Conservation (phyloP, 2,888 invertebrate species). For the Agrochola circellaris region DNA sequence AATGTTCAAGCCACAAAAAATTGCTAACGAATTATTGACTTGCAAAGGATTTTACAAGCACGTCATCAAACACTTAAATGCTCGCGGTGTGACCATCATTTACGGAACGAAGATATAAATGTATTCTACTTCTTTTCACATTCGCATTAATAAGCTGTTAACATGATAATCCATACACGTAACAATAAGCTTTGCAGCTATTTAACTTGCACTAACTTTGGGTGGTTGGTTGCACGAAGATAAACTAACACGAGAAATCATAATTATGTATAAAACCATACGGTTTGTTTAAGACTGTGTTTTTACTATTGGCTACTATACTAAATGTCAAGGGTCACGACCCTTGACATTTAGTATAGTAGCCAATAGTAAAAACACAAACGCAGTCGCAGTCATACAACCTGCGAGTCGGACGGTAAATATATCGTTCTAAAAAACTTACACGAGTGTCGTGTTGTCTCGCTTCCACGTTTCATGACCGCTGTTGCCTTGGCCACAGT, state of each 20-base stretch:
- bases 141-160: conserved; percentile 21
- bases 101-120: too few relatives aligned
- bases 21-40: background rate
- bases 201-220: conserved; percentile 25
- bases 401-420: background rate
- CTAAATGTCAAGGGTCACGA: background rate
- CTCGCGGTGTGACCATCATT: background rate
- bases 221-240: conserved; percentile 32
- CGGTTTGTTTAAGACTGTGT: background rate
- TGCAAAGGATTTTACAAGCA: background rate
- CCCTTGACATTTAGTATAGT: too few relatives aligned
- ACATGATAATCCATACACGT: conserved; percentile 15
- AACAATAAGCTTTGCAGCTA: conserved; percentile 55
- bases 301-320: background rate
- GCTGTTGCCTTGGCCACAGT: too few relatives aligned
- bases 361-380: too few relatives aligned
- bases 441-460: background rate
- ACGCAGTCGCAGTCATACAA: conserved; percentile 6
- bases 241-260: conserved; percentile 7
- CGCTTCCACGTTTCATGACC: background rate
- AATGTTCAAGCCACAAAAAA: background rate
- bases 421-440: background rate
- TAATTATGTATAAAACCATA: background rate
- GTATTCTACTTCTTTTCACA: background rate
- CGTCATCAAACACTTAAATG: background rate